Evolutionary conservation across 1,140 invertebrate species (phyloP).

Genomic region (fruit fly (Drosophila melanogaster)): Release_6_plus_ISO1_MT NT_033777.3:16467501-16468000

Average conservation of each 20-base stretch:
- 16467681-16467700: conserved; percentile 52
- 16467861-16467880: conserved; percentile 8
- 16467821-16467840: conserved; percentile 45
- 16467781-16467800: conserved; percentile 17
- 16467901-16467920: conserved; percentile 12
- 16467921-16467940: conserved; percentile 73
- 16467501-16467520: conserved; percentile 25
- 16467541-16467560: background rate
- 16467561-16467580: background rate
- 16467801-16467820: conserved; percentile 43
- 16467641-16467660: conserved; percentile 41
- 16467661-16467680: conserved; percentile 48
- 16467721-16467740: conserved; percentile 8
- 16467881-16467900: conserved; percentile 12
- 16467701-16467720: conserved; percentile 59
- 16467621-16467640: conserved; percentile 61
- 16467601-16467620: conserved; percentile 61
- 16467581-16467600: conserved; percentile 29
- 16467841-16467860: conserved; percentile 41
- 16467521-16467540: conserved; percentile 2
- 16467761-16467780: background rate
- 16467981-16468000: conserved; percentile 38
- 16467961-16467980: conserved; percentile 70
- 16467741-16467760: conserved; percentile 45
- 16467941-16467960: conserved; percentile 73